phyloP scores from a whole-genome alignment of 1,140 invertebrate genomes.

The Gryllus bimaculatus region DNA sequence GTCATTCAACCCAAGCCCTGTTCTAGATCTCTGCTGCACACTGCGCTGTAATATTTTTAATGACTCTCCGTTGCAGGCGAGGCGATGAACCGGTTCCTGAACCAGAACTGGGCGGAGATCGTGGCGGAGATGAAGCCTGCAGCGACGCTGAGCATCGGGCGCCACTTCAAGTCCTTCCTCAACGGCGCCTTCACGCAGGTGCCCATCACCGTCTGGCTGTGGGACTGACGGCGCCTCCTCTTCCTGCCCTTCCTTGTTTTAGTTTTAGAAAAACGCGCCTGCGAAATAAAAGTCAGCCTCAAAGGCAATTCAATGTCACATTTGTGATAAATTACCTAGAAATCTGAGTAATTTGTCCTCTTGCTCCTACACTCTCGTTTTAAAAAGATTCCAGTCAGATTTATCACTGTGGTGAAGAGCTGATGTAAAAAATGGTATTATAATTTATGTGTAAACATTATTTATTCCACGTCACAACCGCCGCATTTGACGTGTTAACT shows the following conservation, averaged over 20 bases:
- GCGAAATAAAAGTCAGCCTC: not conserved
- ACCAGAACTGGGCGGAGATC: slow-evolving; percentile 73
- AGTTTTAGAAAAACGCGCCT: not conserved
- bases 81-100: slow-evolving; percentile 75
- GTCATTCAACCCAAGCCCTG: too few relatives aligned
- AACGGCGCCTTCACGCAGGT: slow-evolving; percentile 66
- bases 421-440: too few relatives aligned
- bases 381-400: too few relatives aligned
- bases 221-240: slow-evolving; percentile 41
- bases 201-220: slow-evolving; percentile 66
- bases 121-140: slow-evolving; percentile 75
- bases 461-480: too few relatives aligned
- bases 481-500: too few relatives aligned
- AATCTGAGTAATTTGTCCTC: too few relatives aligned
- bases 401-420: too few relatives aligned
- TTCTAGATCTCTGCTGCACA: too few relatives aligned
- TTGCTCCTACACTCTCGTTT: too few relatives aligned
- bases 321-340: too few relatives aligned
- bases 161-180: slow-evolving; percentile 66
- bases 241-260: slow-evolving; percentile 30
- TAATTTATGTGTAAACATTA: too few relatives aligned
- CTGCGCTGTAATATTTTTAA: too few relatives aligned
- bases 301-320: not conserved
- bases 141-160: slow-evolving; percentile 58
- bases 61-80: slow-evolving; percentile 39